phyloP scores from a whole-genome alignment of 2,113 vertebrate species.

The Malurus elegans region DNA sequence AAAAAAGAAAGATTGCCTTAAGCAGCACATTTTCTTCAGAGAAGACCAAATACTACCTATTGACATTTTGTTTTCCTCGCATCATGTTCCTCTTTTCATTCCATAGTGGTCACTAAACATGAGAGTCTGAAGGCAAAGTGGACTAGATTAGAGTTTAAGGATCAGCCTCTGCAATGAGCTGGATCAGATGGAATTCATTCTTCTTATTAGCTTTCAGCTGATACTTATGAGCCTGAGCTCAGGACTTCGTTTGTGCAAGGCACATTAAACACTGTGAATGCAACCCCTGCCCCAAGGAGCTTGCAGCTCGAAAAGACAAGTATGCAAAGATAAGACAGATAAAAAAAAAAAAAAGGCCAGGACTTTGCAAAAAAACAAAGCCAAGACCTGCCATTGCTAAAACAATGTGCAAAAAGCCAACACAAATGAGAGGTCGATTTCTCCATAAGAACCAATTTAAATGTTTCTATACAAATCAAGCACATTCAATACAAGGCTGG shows the following conservation, averaged over 20 bases:
- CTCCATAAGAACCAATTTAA: not conserved
- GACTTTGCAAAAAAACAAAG: not conserved
- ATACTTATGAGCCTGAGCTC: slow-evolving; percentile 18
- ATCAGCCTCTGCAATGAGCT: slow-evolving; percentile 32
- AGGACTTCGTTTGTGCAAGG: slow-evolving; percentile 10
- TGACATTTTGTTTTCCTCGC: not conserved
- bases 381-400: not conserved
- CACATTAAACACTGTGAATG: slow-evolving; percentile 41
- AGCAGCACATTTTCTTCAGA: slow-evolving; percentile 7
- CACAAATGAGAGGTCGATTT: not conserved
- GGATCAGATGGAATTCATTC: slow-evolving; percentile 36
- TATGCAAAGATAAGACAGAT: slow-evolving; percentile 29
- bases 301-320: not conserved
- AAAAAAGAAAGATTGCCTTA: slow-evolving; percentile 48
- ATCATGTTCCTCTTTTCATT: not conserved
- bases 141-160: slow-evolving; percentile 6
- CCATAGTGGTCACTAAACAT: not conserved
- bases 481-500: not conserved
- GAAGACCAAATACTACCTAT: not conserved
- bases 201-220: slow-evolving; percentile 45
- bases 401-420: not conserved
- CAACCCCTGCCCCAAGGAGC: slow-evolving; percentile 33
- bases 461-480: not conserved
- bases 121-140: slow-evolving; percentile 20
- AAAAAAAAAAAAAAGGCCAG: not conserved